Evolutionary conservation across 2,888 invertebrate species (phyloP).

Genomic region (Pristionchus fissidentatus): DNA sequence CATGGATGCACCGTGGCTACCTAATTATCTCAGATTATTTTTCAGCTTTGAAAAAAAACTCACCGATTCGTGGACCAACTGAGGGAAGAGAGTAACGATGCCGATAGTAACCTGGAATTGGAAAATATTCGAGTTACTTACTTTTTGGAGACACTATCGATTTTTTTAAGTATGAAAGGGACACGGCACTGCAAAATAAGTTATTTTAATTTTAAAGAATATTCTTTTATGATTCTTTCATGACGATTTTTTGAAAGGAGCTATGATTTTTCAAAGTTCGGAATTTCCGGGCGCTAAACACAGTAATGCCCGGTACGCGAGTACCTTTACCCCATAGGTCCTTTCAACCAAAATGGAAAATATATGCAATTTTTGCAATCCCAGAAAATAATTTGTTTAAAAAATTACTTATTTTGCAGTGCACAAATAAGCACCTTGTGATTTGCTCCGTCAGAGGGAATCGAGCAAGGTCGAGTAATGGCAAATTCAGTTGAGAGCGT

Average conservation of each 20-base stretch:
- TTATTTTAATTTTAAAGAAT: too few relatives aligned
- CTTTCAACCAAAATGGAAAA: too few relatives aligned
- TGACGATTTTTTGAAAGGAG: too few relatives aligned
- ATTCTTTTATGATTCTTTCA: too few relatives aligned
- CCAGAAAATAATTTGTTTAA: neutral
- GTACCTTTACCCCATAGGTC: too few relatives aligned
- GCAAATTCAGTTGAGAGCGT: constrained; percentile 75
- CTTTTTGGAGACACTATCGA: neutral
- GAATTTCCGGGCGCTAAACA: too few relatives aligned
- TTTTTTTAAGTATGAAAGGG: neutral
- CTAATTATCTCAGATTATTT: neutral
- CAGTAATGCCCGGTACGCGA: too few relatives aligned
- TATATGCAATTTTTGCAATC: neutral
- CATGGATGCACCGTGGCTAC: too few relatives aligned
- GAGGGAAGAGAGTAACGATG: constrained; percentile 74
- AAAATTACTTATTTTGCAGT: too few relatives aligned
- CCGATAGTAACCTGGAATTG: constrained; percentile 73
- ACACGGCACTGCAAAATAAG: neutral
- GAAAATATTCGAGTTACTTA: neutral
- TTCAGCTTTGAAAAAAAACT: neutral
- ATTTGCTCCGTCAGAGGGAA: constrained; percentile 75
- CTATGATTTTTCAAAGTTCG: too few relatives aligned
- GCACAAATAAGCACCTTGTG: constrained; percentile 75
- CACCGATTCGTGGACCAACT: constrained; percentile 74
- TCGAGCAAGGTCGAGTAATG: constrained; percentile 73